A percentile compares a stretch with the other conserved stretches of the same genome.
These are phyloP conservation scores for Aphelenchoides fujianensis DNA, from an alignment of 1,140 invertebrate species.

Conservation along the genomic window DNA sequence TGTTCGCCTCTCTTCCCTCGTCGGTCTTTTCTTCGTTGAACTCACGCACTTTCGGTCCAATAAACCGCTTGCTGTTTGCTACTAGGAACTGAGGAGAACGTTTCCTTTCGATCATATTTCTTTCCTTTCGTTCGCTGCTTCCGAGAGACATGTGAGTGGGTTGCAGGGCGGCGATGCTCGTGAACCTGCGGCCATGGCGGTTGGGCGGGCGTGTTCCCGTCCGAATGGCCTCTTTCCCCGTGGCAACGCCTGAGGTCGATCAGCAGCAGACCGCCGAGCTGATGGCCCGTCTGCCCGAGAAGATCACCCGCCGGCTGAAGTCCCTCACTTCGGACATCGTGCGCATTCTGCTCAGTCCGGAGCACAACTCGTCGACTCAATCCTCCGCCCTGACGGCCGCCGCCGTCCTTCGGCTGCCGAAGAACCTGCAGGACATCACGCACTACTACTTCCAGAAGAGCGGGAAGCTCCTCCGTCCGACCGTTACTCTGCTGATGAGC, in stretches of 20 bases:
- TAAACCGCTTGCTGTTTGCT: not conserved
- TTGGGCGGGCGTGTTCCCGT: not conserved
- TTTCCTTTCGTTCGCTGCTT: too few species aligned
- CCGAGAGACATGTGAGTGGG: too few species aligned
- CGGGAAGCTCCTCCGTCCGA: constrained; percentile 59
- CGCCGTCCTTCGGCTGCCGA: constrained; percentile 6
- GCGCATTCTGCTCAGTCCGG: not conserved
- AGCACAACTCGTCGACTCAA: constrained; percentile 3
- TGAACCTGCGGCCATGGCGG: not conserved
- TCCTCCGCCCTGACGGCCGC: not conserved
- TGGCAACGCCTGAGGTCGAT: not conserved
- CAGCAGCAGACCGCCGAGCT: not conserved
- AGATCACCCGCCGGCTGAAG: not conserved
- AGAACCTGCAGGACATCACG: constrained; percentile 54
- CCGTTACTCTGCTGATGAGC: constrained; percentile 53
- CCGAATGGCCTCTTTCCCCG: not conserved
- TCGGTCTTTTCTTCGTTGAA: too few species aligned
- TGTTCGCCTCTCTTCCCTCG: too few species aligned
- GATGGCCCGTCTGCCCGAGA: not conserved
- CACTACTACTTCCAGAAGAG: constrained; percentile 59
- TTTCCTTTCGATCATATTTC: too few species aligned
- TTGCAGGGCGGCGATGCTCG: not conserved
- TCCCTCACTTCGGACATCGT: not conserved
- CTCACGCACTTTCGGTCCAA: not conserved
- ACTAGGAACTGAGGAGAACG: too few species aligned